Evolutionary conservation across 2,888 invertebrate species (phyloP).

Genomic region (Odontocolon sp.): DNA sequence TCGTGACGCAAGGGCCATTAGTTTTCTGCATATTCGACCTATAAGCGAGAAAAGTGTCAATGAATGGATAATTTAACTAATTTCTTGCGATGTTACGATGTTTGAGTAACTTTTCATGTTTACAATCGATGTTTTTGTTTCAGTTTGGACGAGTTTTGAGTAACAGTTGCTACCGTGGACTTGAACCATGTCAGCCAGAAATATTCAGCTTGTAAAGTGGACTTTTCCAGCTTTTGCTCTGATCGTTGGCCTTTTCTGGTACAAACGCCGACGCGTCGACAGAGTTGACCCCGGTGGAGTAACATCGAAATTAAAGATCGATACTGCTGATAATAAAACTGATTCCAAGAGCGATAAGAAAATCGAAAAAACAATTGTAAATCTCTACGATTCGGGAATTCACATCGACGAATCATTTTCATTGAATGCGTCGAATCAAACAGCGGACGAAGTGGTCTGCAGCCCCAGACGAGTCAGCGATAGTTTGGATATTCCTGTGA

Average conservation of each 20-base stretch:
- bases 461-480: conserved; percentile 73
- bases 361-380: conserved; percentile 57
- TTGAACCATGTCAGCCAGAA: conserved; percentile 87
- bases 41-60: background rate
- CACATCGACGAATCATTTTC: conserved; percentile 70
- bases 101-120: background rate
- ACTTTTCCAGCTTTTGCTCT: conserved; percentile 90
- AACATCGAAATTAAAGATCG: conserved; percentile 54
- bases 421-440: conserved; percentile 55
- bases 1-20: conserved; percentile 11
- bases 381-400: conserved; percentile 70
- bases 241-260: conserved; percentile 91
- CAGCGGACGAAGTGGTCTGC: conserved; percentile 60
- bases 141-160: conserved; percentile 75
- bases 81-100: no score
- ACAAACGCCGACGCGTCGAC: conserved; percentile 89
- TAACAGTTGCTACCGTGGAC: conserved; percentile 87
- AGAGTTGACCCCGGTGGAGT: conserved; percentile 89
- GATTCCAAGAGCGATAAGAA: conserved; percentile 43
- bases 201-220: conserved; percentile 89
- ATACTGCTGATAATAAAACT: conserved; percentile 51
- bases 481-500: conserved; percentile 71
- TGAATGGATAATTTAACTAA: background rate
- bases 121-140: conserved; percentile 1
- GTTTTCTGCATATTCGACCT: background rate